Conservation (phyloP, 2,888 invertebrate genomes). For the Agonopterix subpropinquella region DNA sequence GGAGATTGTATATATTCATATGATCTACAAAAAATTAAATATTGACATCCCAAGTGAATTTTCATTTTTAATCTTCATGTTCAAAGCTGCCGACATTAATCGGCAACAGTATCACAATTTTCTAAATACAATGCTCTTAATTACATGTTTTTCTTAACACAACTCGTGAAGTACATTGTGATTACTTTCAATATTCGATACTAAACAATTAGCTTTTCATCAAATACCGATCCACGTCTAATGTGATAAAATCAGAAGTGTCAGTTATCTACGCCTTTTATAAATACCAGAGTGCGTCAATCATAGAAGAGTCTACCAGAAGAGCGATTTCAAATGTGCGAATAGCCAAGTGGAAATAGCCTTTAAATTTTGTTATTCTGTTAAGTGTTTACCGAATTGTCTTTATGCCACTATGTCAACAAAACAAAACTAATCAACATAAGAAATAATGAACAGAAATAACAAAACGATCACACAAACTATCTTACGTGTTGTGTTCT, state of each 20-base stretch:
- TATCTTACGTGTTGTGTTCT: conserved; percentile 16
- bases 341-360: conserved; percentile 34
- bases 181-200: too few species aligned
- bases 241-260: neutral
- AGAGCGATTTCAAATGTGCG: conserved; percentile 23
- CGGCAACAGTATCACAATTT: too few species aligned
- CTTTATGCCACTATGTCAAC: conserved; percentile 69
- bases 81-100: too few species aligned
- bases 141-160: neutral
- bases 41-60: too few species aligned
- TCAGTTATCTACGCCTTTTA: too few species aligned
- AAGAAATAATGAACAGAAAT: neutral
- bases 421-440: conserved; percentile 19
- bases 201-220: too few species aligned
- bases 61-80: too few species aligned
- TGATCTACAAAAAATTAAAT: too few species aligned
- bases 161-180: neutral
- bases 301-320: neutral
- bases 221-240: neutral
- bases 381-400: conserved; percentile 39
- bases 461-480: conserved; percentile 27
- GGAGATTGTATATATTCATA: too few species aligned
- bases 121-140: too few species aligned
- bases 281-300: too few species aligned
- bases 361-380: conserved; percentile 22